Base-by-base conservation (phyloP, 2,797 vertebrate species). In the Muraenolepis orangiensis region DNA sequence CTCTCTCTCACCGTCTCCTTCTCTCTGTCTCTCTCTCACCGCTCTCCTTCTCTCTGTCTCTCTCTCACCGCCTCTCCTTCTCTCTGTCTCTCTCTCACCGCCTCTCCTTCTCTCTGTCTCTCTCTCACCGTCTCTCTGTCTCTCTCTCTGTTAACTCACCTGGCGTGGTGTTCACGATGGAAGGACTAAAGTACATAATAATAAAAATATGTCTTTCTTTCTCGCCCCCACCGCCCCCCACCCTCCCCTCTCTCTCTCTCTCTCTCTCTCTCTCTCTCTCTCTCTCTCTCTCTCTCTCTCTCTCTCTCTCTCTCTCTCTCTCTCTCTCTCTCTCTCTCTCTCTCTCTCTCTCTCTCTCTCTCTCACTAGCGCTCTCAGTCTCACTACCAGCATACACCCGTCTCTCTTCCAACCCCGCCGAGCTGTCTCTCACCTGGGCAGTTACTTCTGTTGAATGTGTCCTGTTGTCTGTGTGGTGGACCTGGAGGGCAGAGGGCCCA, bases 401-500 rank as follows among this genome's bases (percentile, higher is more conserved):
- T 26, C 57, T 64, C 57, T 64, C 23, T 26, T 11, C 23, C 23
- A 26, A 57, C 51, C 51, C 42, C 42, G 23, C 18, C 20, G n/a
- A 7, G n/a, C 51, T n/a, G n/a, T 57, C 51, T n/a, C 51, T 57
- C 51, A 57, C 51, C 51, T 57, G 51, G 23, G 23, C 14, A 57
- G 51, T 20, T 57, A 57, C 51, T 57, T 57, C 51, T 57, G 46
- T 20, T 51, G 23, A n/a, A 2, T 61, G 6, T 18, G 40, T 61
- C 5, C 0, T 4, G 4, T 5, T 61, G 11, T 26, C 51, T 61
- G 51, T 61, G n/a, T 61, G 1, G 51, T 61, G 57, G 23, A 23
- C n/a, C 23, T 64, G 20, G 1, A 64, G 23, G 57, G 23, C n/a
- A 64, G n/a, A 26, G 57, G 3, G 51, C 72, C 30, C 30, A 84